phyloP scores from a whole-genome alignment of 1,140 invertebrate species.

The Eufriesea mexicana region DNA sequence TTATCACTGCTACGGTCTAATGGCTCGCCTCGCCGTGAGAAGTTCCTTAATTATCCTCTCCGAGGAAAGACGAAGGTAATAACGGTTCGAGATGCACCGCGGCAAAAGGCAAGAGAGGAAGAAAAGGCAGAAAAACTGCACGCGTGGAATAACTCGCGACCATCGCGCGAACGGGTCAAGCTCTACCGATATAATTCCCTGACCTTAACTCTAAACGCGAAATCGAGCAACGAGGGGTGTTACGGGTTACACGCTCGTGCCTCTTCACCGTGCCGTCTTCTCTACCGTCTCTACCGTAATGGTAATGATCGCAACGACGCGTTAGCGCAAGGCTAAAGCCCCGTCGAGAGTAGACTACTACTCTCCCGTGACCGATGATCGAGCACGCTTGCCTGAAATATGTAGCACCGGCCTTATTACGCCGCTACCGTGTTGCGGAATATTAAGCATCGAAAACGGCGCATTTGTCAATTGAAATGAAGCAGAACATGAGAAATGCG shows the following conservation, averaged over 20 bases:
- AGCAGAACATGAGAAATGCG: constrained; percentile 20
- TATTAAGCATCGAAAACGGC: constrained; percentile 39
- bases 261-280: constrained; percentile 33
- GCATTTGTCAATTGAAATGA: constrained; percentile 35
- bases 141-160: constrained; percentile 14
- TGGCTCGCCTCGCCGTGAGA: constrained; percentile 44
- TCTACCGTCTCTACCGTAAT: constrained; percentile 41
- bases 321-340: constrained; percentile 41
- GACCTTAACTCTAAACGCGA: constrained; percentile 51
- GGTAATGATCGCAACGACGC: constrained; percentile 59
- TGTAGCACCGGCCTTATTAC: constrained; percentile 36
- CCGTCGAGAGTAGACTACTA: neutral
- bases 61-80: constrained; percentile 15
- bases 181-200: constrained; percentile 59
- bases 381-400: constrained; percentile 24
- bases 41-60: constrained; percentile 30
- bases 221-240: constrained; percentile 21
- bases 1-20: constrained; percentile 42
- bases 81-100: neutral
- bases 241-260: neutral
- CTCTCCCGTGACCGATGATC: constrained; percentile 58
- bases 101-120: too few species aligned
- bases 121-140: neutral
- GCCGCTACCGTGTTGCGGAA: constrained; percentile 41
- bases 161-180: constrained; percentile 8